Conservation (phyloP, 1,140 invertebrate species). For the Procambarus virginalis region DNA sequence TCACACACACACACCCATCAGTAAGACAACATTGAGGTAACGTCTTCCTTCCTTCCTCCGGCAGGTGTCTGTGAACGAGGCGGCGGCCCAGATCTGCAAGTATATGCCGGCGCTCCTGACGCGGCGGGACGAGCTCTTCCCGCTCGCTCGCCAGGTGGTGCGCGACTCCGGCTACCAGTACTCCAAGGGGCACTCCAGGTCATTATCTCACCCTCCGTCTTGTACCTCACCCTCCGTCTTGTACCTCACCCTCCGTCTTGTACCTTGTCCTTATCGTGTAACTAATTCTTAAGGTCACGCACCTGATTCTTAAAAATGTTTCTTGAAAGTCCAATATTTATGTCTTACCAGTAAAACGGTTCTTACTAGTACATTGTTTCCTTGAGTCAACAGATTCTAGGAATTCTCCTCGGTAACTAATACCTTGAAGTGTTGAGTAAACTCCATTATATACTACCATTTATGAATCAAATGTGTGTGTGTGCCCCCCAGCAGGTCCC, state of each 20-base stretch:
- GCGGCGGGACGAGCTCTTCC: conserved; percentile 94
- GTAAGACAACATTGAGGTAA: not conserved
- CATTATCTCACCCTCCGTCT: conserved; percentile 69
- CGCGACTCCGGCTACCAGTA: conserved; percentile 93
- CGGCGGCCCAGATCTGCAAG: conserved; percentile 94
- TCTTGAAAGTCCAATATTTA: too few species aligned
- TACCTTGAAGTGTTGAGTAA: too few species aligned
- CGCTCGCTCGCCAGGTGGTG: conserved; percentile 94
- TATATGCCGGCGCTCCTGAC: conserved; percentile 92
- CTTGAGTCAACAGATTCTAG: too few species aligned
- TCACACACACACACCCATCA: not conserved
- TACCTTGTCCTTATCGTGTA: too few species aligned
- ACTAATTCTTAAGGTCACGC: too few species aligned
- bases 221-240: too few species aligned
- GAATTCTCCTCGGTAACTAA: too few species aligned
- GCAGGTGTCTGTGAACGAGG: conserved; percentile 95
- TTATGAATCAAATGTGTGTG: not conserved
- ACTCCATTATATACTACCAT: too few species aligned
- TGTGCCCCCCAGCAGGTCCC: conserved; percentile 34
- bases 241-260: too few species aligned
- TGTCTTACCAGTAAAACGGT: too few species aligned
- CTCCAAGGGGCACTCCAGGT: conserved; percentile 85
- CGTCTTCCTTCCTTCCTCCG: not conserved
- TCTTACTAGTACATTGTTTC: too few species aligned
- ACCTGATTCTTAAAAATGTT: too few species aligned